A percentile compares a stretch with the other conserved stretches of the same genome.
Conservation (phyloP, 1,140 invertebrate species). For the Heliconius nattereri region DNA sequence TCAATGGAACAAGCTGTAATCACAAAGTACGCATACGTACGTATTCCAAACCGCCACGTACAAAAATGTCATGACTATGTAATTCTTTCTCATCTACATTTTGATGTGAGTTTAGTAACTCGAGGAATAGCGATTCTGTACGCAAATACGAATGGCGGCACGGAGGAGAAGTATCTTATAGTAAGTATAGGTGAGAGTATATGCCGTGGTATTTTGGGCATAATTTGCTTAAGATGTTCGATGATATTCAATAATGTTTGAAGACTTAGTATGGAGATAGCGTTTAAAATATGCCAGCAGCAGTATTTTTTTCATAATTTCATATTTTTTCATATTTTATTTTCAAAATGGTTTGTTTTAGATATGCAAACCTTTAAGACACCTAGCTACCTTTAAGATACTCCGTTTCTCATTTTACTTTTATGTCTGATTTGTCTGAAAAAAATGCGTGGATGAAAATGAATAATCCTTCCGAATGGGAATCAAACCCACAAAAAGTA, state of each 20-base stretch:
- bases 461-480: too few relatives aligned
- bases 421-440: too few relatives aligned
- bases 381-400: too few relatives aligned
- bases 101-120: slow-evolving; percentile 60
- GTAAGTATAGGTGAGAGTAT: background rate
- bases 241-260: slow-evolving; percentile 5
- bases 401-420: too few relatives aligned
- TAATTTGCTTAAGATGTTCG: slow-evolving; percentile 30
- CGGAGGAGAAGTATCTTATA: slow-evolving; percentile 24
- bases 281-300: background rate
- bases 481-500: too few relatives aligned
- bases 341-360: background rate
- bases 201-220: slow-evolving; percentile 16
- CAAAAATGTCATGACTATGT: slow-evolving; percentile 59
- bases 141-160: slow-evolving; percentile 49
- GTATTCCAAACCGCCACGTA: slow-evolving; percentile 37
- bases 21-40: slow-evolving; percentile 38
- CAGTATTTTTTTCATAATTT: too few relatives aligned
- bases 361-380: too few relatives aligned
- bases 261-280: background rate
- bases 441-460: too few relatives aligned
- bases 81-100: slow-evolving; percentile 58
- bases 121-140: slow-evolving; percentile 57
- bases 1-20: slow-evolving; percentile 36
- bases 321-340: background rate